Conservation (phyloP, 2,797 vertebrate genomes). For the Thamnophis elegans region DNA sequence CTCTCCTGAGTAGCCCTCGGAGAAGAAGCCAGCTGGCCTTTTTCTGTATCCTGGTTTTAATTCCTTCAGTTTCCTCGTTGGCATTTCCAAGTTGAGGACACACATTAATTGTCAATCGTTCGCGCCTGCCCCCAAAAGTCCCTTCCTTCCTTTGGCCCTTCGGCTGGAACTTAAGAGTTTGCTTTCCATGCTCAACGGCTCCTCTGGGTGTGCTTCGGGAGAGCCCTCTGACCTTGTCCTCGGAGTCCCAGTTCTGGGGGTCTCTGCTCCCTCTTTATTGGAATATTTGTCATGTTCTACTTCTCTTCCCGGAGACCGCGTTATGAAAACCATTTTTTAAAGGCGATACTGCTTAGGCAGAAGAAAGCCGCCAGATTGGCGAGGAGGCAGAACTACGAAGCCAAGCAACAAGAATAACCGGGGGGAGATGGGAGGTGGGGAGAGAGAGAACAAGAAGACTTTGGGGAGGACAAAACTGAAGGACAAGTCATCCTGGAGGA, state of each 20-base stretch:
- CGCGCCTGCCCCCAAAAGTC: background rate
- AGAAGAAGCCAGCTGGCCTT: constrained; percentile 23
- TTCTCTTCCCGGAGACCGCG: constrained; percentile 43
- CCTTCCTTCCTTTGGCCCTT: constrained; percentile 9
- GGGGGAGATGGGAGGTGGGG: accelerated
- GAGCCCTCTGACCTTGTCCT: constrained; percentile 27
- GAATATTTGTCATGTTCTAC: constrained; percentile 49
- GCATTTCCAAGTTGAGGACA: background rate
- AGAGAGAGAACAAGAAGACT: background rate
- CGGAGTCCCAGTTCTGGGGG: background rate
- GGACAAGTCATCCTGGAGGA: constrained; percentile 39
- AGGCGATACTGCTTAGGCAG: background rate
- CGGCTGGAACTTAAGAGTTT: constrained; percentile 1
- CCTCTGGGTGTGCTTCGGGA: background rate
- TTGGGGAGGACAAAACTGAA: constrained; percentile 30
- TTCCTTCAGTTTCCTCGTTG: constrained; percentile 26
- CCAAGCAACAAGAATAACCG: background rate
- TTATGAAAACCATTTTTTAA: constrained; percentile 68
- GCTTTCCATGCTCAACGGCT: background rate
- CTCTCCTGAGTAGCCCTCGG: constrained; percentile 33
- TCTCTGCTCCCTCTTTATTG: constrained; percentile 55
- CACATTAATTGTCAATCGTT: constrained; percentile 16
- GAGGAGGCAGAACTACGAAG: background rate
- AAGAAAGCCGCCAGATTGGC: accelerated
- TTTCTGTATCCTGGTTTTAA: background rate